Base-by-base conservation (phyloP, 35 echinoderm and acorn worm species). In the Heliocidaris tuberculata region DNA sequence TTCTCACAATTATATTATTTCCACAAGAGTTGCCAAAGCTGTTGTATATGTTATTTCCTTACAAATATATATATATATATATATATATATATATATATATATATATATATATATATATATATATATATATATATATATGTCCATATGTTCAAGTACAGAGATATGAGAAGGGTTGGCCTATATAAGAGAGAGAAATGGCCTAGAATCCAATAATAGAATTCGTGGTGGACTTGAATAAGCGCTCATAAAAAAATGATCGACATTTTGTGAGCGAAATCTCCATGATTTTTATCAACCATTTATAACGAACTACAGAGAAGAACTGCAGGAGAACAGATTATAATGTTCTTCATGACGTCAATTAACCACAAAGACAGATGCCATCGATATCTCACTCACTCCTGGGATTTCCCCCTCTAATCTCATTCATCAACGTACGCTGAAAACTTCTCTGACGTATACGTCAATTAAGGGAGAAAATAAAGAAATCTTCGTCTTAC, bases 371-470 rank as follows among this genome's bases (percentile, higher is more conserved):
- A 78, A 78, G 65, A 78, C 65, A 78, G 65, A 78, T 27, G 65
- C 65, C 15, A 78, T 1, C 27, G 65, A n/a, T 78, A 32, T 17
- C 32, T 47, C 87, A 32, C 87, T 32, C 87, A 89, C 30, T 89
- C 11, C 29, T 31, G 87, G 87, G 87, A 89, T 89, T 47, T 89
- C 87, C 87, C 21, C 11, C 10, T 56, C 11, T 78, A 78, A 78
- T 27, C 65, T 21, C 65, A 27, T 78, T 78, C 15, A 78, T 78
- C 65, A 27, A 78, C 65, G 65, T 24, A 78, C 65, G 19, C 65
- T 78, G 65, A 78, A 70, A 78, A 78, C 32, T 89, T 42, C 47
- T 89, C 87, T 32, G 31, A 48, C 87, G 87, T 48, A 89, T 89
- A 16, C 87, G 47, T 42, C 87, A 42, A 48, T 13, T 29, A 48